A percentile compares a stretch with the other conserved stretches of the same genome.
Conservation (phyloP, 2,888 invertebrate genomes). For the Chymomyza caudatula region DNA sequence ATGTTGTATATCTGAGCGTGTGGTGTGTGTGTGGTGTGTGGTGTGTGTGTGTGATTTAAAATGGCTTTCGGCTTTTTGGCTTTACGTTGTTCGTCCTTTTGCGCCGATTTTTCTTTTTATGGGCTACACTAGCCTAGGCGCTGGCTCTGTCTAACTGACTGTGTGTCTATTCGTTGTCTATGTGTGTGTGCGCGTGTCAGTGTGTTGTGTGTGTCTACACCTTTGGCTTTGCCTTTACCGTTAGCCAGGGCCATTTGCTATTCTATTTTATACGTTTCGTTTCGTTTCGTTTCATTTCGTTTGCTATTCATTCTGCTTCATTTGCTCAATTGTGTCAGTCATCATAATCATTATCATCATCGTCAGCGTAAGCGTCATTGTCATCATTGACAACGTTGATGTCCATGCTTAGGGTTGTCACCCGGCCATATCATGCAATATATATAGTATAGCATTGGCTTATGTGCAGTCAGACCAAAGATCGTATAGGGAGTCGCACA, state of each 20-base stretch:
- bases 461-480: not conserved
- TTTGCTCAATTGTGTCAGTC: conserved; percentile 75
- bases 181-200: not conserved
- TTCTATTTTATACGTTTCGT: conserved; percentile 5
- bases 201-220: not conserved
- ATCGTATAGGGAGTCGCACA: not conserved
- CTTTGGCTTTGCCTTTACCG: not conserved
- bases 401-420: not conserved
- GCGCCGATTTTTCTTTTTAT: not conserved
- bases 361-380: not conserved
- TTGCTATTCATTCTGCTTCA: conserved; percentile 73
- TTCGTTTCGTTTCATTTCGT: conserved; percentile 26
- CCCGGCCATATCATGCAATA: not conserved
- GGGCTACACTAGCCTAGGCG: conserved; percentile 19
- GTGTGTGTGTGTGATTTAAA: conserved; percentile 11
- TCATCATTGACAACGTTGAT: not conserved
- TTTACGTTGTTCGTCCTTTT: not conserved
- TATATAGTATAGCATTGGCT: not conserved
- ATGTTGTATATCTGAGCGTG: conserved; percentile 11
- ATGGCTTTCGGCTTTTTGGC: conserved; percentile 11
- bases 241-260: not conserved
- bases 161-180: conserved; percentile 2
- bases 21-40: conserved; percentile 17
- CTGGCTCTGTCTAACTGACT: not conserved
- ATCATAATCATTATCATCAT: conserved; percentile 43